phyloP scores from a whole-genome alignment of 2,888 invertebrate genomes.

The Caenorhabditis sp. region DNA sequence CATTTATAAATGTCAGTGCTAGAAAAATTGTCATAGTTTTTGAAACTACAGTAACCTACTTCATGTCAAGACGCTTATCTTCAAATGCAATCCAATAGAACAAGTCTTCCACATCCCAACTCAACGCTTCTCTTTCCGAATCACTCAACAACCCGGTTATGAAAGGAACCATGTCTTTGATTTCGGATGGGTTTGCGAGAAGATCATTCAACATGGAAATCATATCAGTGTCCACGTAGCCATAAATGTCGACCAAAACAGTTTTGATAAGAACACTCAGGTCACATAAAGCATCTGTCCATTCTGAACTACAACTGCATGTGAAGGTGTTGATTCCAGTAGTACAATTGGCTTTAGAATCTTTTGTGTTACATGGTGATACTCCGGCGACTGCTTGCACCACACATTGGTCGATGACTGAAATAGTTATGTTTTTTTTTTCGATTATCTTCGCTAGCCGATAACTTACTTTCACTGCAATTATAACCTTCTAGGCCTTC shows the following conservation, averaged over 20 bases:
- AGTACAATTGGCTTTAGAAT: constrained; percentile 24
- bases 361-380: constrained; percentile 31
- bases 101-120: constrained; percentile 51
- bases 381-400: neutral
- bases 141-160: constrained; percentile 32
- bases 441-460: neutral
- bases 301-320: constrained; percentile 42
- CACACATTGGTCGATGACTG: constrained; percentile 44
- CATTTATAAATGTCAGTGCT: constrained; percentile 42
- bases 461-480: constrained; percentile 27
- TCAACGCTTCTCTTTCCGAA: constrained; percentile 28
- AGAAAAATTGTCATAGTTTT: too few relatives aligned
- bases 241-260: constrained; percentile 42
- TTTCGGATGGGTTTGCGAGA: constrained; percentile 43
- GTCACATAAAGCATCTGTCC: constrained; percentile 43
- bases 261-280: constrained; percentile 42
- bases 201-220: constrained; percentile 44
- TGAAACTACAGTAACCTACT: constrained; percentile 16
- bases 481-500: constrained; percentile 21
- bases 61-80: constrained; percentile 36
- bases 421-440: neutral
- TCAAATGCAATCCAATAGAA: constrained; percentile 57
- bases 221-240: constrained; percentile 38
- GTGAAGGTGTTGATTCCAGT: constrained; percentile 30
- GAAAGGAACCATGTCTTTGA: constrained; percentile 56